Evolutionary conservation across 2,888 invertebrate genomes (phyloP).

Genomic region (Trimorus sp.): DNA sequence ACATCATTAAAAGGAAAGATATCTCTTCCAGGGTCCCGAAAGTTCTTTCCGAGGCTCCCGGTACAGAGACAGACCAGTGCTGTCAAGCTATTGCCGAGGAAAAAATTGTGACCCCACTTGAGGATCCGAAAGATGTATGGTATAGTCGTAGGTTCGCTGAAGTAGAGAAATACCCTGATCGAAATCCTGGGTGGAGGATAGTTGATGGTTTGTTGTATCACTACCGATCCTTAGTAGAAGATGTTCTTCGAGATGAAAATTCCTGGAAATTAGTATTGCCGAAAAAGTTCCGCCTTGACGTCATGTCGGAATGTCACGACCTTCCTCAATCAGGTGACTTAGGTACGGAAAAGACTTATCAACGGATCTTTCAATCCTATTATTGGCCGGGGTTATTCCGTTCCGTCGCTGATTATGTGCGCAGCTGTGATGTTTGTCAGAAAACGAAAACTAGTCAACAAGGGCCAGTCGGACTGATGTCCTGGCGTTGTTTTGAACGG

Average conservation of each 20-base stretch:
- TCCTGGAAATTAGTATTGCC: constrained; percentile 26
- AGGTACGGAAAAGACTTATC: too few relatives aligned
- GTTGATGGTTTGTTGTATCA: background rate
- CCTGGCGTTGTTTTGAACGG: too few relatives aligned
- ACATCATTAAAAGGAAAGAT: background rate
- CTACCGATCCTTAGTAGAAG: background rate
- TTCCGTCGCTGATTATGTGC: too few relatives aligned
- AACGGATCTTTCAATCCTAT: too few relatives aligned
- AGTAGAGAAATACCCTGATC: constrained; percentile 15
- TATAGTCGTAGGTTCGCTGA: constrained; percentile 6
- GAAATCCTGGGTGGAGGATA: constrained; percentile 26
- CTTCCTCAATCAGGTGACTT: too few relatives aligned
- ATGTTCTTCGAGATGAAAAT: constrained; percentile 1
- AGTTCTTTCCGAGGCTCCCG: background rate
- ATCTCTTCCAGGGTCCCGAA: constrained; percentile 9
- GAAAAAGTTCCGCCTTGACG: too few relatives aligned
- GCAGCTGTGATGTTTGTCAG: too few relatives aligned
- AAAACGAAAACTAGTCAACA: too few relatives aligned
- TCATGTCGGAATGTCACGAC: too few relatives aligned
- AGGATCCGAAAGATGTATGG: constrained; percentile 5
- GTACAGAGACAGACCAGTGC: background rate
- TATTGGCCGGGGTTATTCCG: too few relatives aligned
- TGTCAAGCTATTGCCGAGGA: background rate
- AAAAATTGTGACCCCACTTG: background rate
- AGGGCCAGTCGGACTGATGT: too few relatives aligned